Base-by-base conservation (phyloP, 2,888 invertebrate genomes). In the Sinotaia quadrata region DNA sequence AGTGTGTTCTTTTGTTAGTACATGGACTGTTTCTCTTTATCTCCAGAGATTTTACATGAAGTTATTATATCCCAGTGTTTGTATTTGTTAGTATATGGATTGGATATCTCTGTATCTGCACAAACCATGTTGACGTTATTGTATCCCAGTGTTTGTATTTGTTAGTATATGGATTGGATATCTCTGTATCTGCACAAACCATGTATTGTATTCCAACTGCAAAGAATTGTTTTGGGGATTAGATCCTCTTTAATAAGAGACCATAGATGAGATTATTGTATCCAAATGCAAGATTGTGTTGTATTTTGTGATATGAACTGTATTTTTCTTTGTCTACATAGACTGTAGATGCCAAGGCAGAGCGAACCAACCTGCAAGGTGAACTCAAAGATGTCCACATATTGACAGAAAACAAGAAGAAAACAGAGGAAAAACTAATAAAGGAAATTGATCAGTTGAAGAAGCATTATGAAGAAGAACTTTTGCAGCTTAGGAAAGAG, bases 321-420 rank as follows among this genome's bases (percentile, higher is more conserved):
- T 5, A 33, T n/a, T n/a, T n/a, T n/a, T 47, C 1, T 54, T 54
- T 24, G 8, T 58, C 7, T 41, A 41, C 37, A 15, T 66, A 83
- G 83, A 78, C 82, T 27, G 78, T 82, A 29, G 71, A 74, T 29
- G 77, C 77, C 29, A 79, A 76, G 57, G 78, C 79, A 3, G 81
- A 81, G 54, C 73, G 74, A 27, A 62, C 74, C 31, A 71, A 73
- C 57, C 63, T 76, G 0, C 70, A 75, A 31, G 69, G 71, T 10
- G 79, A 82, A 60, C 65, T 83, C 36, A 72, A 77, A 8, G 78
- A 81, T 15, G 68, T 75, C 8, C 71, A 79, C 33, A 76, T 76
- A 15, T 73, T 71, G 56, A 67, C 71, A 44, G 68, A 77, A n/a
- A 81, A 81, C 31, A 72, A 76, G 24, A 76, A 71, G n/a, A 72